These are phyloP conservation scores for Cydia splendana DNA, from an alignment of 1,140 invertebrate genomes.

Conservation along the genomic window DNA sequence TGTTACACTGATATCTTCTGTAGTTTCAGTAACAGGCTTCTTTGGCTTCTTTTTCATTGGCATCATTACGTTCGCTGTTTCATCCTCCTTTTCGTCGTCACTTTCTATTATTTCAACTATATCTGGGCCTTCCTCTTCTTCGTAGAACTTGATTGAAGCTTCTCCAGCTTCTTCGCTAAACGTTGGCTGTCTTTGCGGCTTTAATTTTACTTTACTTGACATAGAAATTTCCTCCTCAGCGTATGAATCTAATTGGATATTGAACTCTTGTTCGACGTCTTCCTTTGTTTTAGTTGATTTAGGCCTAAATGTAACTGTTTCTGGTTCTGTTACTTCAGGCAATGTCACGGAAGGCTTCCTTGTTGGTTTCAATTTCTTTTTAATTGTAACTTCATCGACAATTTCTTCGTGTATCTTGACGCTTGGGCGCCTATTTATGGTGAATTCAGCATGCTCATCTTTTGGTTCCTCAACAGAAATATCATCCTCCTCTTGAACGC, in stretches of 20 bases:
- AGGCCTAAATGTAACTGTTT: constrained; percentile 88
- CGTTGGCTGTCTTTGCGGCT: constrained; percentile 84
- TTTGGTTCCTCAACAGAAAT: constrained; percentile 67
- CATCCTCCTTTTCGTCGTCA: constrained; percentile 82
- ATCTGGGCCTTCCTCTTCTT: constrained; percentile 84
- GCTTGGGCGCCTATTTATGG: constrained; percentile 74
- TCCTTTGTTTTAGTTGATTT: constrained; percentile 87
- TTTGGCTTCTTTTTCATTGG: constrained; percentile 57
- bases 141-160: constrained; percentile 85
- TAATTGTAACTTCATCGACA: constrained; percentile 86
- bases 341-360: constrained; percentile 82
- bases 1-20: constrained; percentile 55
- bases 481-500: constrained; percentile 51
- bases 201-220: constrained; percentile 90
- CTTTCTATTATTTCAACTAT: constrained; percentile 86
- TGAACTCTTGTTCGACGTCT: constrained; percentile 92
- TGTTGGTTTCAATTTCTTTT: constrained; percentile 83
- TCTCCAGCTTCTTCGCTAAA: constrained; percentile 87
- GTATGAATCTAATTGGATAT: constrained; percentile 90
- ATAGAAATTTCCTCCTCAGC: constrained; percentile 93
- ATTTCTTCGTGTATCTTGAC: constrained; percentile 83
- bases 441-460: constrained; percentile 67
- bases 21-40: constrained; percentile 40
- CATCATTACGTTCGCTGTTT: constrained; percentile 66
- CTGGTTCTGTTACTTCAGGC: constrained; percentile 85